Percentiles rank a stretch among this genome's conserved stretches.
Conservation (phyloP, 2,888 invertebrate species). For the Tholera decimalis region DNA sequence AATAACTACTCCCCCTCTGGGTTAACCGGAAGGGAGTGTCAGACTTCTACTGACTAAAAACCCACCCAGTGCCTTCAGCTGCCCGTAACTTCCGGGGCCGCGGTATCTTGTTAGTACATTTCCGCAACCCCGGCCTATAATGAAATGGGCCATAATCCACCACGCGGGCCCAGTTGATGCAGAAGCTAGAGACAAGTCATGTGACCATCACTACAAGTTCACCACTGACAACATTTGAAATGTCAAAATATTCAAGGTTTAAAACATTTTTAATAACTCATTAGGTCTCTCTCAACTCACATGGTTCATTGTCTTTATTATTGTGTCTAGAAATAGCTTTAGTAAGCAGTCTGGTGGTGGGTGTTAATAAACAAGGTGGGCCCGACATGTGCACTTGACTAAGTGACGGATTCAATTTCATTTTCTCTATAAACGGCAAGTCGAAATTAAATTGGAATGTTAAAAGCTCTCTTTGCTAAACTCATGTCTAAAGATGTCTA, state of each 20-base stretch:
- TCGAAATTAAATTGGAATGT: not conserved
- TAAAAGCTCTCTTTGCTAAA: not conserved
- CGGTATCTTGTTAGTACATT: no score
- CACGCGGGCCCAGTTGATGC: no score
- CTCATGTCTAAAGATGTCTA: not conserved
- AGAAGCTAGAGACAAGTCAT: slow-evolving; percentile 10
- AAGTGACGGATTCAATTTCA: not conserved
- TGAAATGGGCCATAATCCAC: no score
- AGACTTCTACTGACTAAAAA: no score
- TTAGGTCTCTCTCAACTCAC: not conserved
- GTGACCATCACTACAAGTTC: no score
- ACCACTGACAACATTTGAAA: no score
- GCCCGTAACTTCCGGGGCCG: no score
- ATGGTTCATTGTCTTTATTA: slow-evolving; percentile 8
- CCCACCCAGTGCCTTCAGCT: no score
- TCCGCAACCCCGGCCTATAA: no score
- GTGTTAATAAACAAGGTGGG: slow-evolving; percentile 21
- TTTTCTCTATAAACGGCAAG: not conserved
- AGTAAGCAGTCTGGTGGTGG: slow-evolving; percentile 13
- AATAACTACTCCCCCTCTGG: no score
- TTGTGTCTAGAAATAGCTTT: slow-evolving; percentile 34
- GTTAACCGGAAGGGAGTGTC: no score
- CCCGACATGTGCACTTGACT: not conserved
- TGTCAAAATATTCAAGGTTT: slow-evolving; percentile 36
- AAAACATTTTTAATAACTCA: slow-evolving; percentile 14